Conservation (phyloP, 35 echinoderm and acorn worm species). For the Eucidaris tribuloides region DNA sequence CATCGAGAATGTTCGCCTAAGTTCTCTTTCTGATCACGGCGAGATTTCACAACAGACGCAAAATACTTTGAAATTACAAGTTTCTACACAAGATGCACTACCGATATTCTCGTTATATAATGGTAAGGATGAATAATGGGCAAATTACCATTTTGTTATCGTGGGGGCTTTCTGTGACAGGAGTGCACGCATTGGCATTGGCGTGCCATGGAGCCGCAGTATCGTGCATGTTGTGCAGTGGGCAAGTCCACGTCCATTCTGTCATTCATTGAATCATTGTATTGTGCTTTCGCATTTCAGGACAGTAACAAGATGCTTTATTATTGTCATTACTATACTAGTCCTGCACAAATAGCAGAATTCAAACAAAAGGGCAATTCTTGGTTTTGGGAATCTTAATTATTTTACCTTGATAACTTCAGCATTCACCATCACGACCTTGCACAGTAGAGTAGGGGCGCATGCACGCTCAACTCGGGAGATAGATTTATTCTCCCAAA, state of each 20-base stretch:
- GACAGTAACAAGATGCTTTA: too few relatives aligned
- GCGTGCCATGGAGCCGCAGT: neutral
- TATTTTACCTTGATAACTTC: too few relatives aligned
- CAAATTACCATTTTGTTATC: neutral
- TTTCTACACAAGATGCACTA: slow-evolving; percentile 45
- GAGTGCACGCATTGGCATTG: neutral
- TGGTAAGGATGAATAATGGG: slow-evolving; percentile 34
- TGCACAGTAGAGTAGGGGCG: too few relatives aligned
- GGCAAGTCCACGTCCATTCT: neutral
- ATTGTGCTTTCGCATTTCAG: too few relatives aligned
- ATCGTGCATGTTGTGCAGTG: neutral
- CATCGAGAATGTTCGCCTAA: slow-evolving; percentile 53
- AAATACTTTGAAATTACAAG: slow-evolving; percentile 41
- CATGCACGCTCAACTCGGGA: too few relatives aligned
- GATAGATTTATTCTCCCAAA: too few relatives aligned
- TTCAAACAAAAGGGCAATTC: too few relatives aligned
- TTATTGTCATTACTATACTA: too few relatives aligned
- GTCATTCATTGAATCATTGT: too few relatives aligned
- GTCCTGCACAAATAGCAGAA: too few relatives aligned
- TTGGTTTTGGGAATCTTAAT: too few relatives aligned
- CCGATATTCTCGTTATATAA: slow-evolving; percentile 44
- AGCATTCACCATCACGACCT: too few relatives aligned
- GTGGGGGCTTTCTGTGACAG: neutral
- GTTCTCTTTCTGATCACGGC: slow-evolving; percentile 71
- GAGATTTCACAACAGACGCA: slow-evolving; percentile 73